Evolutionary conservation across 2,113 vertebrate genomes (phyloP).

Genomic region (Ploceus nigricollis): DNA sequence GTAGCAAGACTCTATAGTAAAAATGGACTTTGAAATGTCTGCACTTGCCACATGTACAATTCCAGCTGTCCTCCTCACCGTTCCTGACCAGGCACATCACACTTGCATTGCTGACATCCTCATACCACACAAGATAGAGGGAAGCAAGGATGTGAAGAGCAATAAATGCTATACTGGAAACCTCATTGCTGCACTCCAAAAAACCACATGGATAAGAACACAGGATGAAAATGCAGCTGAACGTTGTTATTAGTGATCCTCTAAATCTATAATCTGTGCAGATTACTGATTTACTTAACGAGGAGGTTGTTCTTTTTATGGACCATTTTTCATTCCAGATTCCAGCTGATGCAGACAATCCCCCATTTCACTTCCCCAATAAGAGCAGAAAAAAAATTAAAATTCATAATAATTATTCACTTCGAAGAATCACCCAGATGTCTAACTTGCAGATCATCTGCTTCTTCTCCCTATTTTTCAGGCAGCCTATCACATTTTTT

Average conservation of each 20-base stretch:
- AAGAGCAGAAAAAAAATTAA: background rate
- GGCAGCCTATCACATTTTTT: background rate
- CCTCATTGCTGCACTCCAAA: background rate
- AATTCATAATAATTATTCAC: background rate
- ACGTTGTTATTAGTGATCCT: background rate
- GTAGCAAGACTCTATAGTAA: background rate
- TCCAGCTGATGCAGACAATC: background rate
- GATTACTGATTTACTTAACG: background rate
- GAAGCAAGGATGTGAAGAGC: background rate
- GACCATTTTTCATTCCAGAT: background rate
- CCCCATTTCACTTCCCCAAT: background rate
- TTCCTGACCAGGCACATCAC: background rate
- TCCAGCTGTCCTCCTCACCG: background rate
- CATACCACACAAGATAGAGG: background rate
- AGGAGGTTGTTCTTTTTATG: background rate
- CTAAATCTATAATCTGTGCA: background rate
- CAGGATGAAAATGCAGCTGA: background rate
- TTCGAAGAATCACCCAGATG: background rate
- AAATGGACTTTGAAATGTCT: background rate
- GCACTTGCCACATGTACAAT: background rate
- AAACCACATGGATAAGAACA: background rate
- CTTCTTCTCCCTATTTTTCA: background rate
- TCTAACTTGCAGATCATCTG: background rate
- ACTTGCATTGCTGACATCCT: background rate
- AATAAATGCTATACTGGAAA: background rate